A percentile compares a stretch with the other conserved stretches of the same genome.
phyloP scores from a whole-genome alignment of 2,888 invertebrate genomes.

The Cyrtodaria siliqua region DNA sequence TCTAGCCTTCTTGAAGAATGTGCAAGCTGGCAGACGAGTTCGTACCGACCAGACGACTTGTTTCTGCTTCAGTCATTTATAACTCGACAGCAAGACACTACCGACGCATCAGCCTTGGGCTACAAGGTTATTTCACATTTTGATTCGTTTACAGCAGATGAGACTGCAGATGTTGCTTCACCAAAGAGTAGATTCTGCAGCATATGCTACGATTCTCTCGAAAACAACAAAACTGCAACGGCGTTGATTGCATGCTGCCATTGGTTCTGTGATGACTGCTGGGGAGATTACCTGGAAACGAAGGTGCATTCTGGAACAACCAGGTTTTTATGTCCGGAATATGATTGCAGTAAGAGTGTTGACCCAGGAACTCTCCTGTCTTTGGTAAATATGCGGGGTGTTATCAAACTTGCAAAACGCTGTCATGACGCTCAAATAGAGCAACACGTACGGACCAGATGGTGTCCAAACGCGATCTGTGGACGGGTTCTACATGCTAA shows the following conservation, averaged over 20 bases:
- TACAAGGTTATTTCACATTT: conserved; percentile 22
- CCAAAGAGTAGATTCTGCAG: conserved; percentile 52
- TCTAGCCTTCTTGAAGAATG: conserved; percentile 12
- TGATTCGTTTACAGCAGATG: conserved; percentile 10
- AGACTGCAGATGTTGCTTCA: conserved; percentile 31
- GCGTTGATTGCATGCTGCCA: conserved; percentile 66
- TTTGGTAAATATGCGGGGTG: conserved; percentile 39
- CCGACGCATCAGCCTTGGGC: conserved; percentile 7
- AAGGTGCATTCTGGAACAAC: conserved; percentile 38
- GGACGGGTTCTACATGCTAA: conserved; percentile 55
- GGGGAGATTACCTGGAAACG: conserved; percentile 62
- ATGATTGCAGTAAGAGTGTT: conserved; percentile 55
- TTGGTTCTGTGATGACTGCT: conserved; percentile 74
- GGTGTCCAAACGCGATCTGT: conserved; percentile 71
- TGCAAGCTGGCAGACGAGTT: conserved; percentile 28
- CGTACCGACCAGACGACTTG: conserved; percentile 29
- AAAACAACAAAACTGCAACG: conserved; percentile 38
- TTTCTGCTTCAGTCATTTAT: conserved; percentile 17
- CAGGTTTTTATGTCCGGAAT: conserved; percentile 66
- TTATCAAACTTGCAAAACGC: conserved; percentile 42
- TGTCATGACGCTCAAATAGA: conserved; percentile 61
- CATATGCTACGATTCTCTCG: conserved; percentile 66
- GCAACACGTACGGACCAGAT: conserved; percentile 44
- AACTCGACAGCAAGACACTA: background rate
- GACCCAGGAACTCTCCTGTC: conserved; percentile 55